These are phyloP conservation scores for Cephus sareptanus DNA, from an alignment of 2,888 invertebrate genomes.

Conservation along the genomic window DNA sequence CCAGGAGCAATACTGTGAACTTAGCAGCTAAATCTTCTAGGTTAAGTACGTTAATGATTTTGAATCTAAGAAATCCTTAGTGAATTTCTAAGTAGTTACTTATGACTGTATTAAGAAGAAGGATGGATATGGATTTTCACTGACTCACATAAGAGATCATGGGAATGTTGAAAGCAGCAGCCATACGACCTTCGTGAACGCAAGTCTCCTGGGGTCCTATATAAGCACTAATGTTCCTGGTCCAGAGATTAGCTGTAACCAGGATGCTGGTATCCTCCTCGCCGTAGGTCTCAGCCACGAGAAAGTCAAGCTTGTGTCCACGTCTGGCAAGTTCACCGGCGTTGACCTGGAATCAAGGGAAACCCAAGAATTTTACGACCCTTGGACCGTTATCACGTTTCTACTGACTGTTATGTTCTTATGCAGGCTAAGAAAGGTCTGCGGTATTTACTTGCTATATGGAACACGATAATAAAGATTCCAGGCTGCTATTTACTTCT, in stretches of 20 bases:
- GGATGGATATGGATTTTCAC: not conserved
- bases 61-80: conserved; percentile 19
- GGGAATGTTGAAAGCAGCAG: conserved; percentile 92
- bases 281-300: conserved; percentile 91
- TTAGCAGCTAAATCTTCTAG: not conserved
- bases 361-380: not conserved
- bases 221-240: conserved; percentile 84
- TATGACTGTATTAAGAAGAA: not conserved
- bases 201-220: conserved; percentile 93
- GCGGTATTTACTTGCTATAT: not conserved
- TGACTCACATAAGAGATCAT: conserved; percentile 95
- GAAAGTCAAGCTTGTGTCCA: conserved; percentile 81
- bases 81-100: not conserved
- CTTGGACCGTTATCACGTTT: not conserved
- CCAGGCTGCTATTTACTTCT: not conserved
- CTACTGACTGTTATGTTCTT: not conserved
- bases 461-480: not conserved
- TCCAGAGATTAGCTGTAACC: conserved; percentile 87
- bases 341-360: conserved; percentile 65
- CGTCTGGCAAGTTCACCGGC: conserved; percentile 71
- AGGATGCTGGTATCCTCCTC: conserved; percentile 88
- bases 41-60: not conserved
- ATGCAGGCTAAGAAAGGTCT: not conserved
- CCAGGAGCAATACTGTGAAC: not conserved
- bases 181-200: conserved; percentile 92